phyloP scores from a whole-genome alignment of 2,797 vertebrate species.

The Acipenser transmontanus region DNA sequence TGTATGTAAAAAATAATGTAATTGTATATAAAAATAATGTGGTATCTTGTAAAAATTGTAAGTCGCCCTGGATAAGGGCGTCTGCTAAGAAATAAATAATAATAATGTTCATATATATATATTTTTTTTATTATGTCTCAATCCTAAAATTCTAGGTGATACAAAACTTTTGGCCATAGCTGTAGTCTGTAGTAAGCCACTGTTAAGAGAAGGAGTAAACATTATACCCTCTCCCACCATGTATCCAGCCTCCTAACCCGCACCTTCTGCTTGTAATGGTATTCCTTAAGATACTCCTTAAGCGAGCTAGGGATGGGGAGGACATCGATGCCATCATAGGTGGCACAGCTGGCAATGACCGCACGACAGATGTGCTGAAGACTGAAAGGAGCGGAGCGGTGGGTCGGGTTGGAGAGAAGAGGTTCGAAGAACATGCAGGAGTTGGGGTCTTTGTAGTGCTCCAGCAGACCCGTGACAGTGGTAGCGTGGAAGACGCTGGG shows the following conservation, averaged over 20 bases:
- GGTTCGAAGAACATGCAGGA: constrained; percentile 83
- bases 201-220: not conserved
- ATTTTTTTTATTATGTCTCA: too few species aligned
- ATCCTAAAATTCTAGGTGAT: too few species aligned
- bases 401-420: constrained; percentile 66
- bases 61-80: too few species aligned
- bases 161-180: too few species aligned
- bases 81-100: too few species aligned
- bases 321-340: constrained; percentile 67
- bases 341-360: constrained; percentile 63
- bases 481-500: constrained; percentile 75
- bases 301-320: constrained; percentile 69
- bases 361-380: constrained; percentile 73
- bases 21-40: too few species aligned
- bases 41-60: too few species aligned
- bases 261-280: constrained; percentile 78
- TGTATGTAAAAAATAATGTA: too few species aligned
- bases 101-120: too few species aligned
- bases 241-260: constrained; percentile 67
- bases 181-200: too few species aligned
- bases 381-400: constrained; percentile 65
- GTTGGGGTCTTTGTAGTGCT: constrained; percentile 80
- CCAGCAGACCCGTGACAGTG: constrained; percentile 66
- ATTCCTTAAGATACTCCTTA: constrained; percentile 78
- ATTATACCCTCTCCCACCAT: constrained; percentile 58